phyloP scores from a whole-genome alignment of 2,113 vertebrate genomes.

The Pycnonotus jocosus region DNA sequence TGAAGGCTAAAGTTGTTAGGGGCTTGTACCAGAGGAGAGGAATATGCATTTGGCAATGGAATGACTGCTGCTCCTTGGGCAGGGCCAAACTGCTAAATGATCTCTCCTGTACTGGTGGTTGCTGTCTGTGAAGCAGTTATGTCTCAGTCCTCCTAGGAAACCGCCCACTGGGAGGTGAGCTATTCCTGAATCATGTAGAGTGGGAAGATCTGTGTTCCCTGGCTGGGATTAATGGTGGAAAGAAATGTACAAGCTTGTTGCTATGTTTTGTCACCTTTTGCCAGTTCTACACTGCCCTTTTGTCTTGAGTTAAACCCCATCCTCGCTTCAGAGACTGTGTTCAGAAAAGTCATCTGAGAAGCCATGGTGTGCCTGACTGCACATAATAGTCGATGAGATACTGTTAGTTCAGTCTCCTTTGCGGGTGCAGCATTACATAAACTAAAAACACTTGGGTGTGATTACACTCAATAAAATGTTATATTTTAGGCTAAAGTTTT shows the following conservation, averaged over 20 bases:
- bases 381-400: fast-evolving
- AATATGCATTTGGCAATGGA: neutral
- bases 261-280: neutral
- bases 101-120: neutral
- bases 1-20: neutral
- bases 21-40: neutral
- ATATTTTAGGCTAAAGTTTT: neutral
- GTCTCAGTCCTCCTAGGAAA: neutral
- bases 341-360: neutral
- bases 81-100: neutral
- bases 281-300: neutral
- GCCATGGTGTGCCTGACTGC: fast-evolving
- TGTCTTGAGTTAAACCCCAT: neutral
- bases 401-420: neutral
- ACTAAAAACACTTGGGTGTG: neutral
- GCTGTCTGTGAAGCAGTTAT: neutral
- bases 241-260: neutral
- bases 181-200: neutral
- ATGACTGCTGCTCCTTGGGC: neutral
- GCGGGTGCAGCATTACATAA: neutral
- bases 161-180: neutral
- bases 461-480: neutral
- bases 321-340: neutral
- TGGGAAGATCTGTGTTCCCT: neutral
- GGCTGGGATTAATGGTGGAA: neutral